Conservation (phyloP, 2,797 vertebrate genomes). For the Martes flavigula region DNA sequence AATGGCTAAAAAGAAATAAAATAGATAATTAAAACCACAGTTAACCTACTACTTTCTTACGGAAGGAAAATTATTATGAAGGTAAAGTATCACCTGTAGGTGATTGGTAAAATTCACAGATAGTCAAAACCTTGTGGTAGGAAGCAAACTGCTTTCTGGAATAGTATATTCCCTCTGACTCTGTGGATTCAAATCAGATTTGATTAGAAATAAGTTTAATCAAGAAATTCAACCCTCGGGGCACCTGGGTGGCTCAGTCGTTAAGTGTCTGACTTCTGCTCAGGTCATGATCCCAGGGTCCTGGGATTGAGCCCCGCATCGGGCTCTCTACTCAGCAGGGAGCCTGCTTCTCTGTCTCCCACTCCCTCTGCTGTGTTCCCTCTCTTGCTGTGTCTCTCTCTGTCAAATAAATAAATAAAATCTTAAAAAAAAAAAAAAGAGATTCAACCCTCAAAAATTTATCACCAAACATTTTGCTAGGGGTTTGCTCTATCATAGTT, state of each 20-base stretch:
- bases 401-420: no score
- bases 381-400: no score
- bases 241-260: no score
- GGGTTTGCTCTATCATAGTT: neutral
- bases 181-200: neutral
- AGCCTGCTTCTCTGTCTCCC: no score
- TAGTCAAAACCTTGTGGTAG: neutral
- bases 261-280: no score
- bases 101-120: neutral
- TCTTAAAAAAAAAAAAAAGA: no score
- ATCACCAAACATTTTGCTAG: neutral
- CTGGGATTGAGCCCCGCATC: no score
- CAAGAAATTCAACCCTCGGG: no score
- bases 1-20: neutral
- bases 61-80: neutral
- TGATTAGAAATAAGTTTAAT: neutral
- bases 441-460: neutral
- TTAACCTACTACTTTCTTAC: neutral
- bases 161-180: neutral
- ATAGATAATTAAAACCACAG: neutral
- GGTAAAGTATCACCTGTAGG: neutral
- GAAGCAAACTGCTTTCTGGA: neutral
- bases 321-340: no score
- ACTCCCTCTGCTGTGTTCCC: no score
- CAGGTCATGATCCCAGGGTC: no score